These are phyloP conservation scores for Micrastur ruficollis DNA, from an alignment of 2,797 vertebrate species.

Conservation along the genomic window DNA sequence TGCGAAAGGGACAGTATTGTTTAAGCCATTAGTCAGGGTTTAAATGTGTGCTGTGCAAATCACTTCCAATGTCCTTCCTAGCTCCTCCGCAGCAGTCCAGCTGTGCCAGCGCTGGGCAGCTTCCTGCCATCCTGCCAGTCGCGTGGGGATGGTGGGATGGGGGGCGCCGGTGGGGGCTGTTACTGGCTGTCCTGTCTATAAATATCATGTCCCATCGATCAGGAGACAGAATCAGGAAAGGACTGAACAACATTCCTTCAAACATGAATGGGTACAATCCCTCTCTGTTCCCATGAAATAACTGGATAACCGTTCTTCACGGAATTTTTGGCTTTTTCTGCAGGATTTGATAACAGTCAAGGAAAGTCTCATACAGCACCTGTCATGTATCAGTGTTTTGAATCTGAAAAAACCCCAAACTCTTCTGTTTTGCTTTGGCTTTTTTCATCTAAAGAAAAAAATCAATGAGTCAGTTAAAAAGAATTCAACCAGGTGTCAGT, in stretches of 20 bases:
- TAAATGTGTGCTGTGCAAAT: background rate
- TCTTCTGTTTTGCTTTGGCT: background rate
- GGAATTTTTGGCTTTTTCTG: background rate
- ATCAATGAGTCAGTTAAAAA: background rate
- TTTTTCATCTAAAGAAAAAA: background rate
- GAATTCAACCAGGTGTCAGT: background rate
- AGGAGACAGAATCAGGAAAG: background rate
- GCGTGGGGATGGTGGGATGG: fast-evolving
- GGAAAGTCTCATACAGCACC: background rate
- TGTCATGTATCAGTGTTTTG: background rate
- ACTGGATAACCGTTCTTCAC: background rate
- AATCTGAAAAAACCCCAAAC: background rate
- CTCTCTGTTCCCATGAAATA: background rate
- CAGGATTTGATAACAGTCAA: background rate
- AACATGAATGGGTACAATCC: background rate
- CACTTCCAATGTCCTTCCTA: background rate
- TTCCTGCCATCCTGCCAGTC: background rate
- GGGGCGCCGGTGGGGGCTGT: fast-evolving
- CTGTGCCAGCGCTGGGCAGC: background rate
- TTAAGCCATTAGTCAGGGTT: background rate
- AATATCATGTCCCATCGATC: no score
- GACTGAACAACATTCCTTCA: background rate
- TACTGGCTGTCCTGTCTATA: background rate
- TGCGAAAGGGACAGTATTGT: background rate
- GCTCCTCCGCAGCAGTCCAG: fast-evolving